Evolutionary conservation across 2,888 invertebrate genomes (phyloP), one percentile per base, ranked within the genome.

Genomic region (Seira musarum): DNA sequence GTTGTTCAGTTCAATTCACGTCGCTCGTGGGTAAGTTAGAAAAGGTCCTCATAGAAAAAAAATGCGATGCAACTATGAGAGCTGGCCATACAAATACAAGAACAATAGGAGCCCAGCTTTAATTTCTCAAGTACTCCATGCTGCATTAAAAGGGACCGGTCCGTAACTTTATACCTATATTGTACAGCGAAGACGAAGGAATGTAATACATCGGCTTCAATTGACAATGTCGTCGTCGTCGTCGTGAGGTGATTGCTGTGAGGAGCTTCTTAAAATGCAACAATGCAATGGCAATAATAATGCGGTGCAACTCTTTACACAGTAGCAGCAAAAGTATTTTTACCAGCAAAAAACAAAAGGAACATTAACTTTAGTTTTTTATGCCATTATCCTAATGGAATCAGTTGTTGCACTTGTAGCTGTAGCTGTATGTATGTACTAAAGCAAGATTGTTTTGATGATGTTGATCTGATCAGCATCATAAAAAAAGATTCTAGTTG

Each of bases 401-500:
- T 40, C 40, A 40, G 40, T 40, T 40, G 40, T 40, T 40, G 40
- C 40, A 40, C 40, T 40, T 40, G 40, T 40, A 40, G 40, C 40
- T n/a, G n/a, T n/a, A n/a, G n/a, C n/a, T n/a, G n/a, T n/a, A n/a
- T n/a, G n/a, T n/a, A n/a, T n/a, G n/a, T n/a, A n/a, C n/a, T n/a
- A n/a, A n/a, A n/a, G n/a, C n/a, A n/a, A 40, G 40, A 40, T 40
- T 30, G 25, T 66, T 66, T 66, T 35, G n/a, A n/a, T n/a, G n/a
- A n/a, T n/a, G n/a, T n/a, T n/a, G n/a, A n/a, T n/a, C n/a, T n/a
- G 35, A 66, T 66, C 66, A 66, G 19, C 40, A 30, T 63, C 63
- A 22, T 21, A 21, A 21, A 22, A 64, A 64, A 64, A 25, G 15
- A 25, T 22, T 64, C 22, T 22, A 64, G 63, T 63, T 6, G 19